These are phyloP conservation scores for Gavia stellata DNA, from an alignment of 2,113 vertebrate species.

Conservation along the genomic window DNA sequence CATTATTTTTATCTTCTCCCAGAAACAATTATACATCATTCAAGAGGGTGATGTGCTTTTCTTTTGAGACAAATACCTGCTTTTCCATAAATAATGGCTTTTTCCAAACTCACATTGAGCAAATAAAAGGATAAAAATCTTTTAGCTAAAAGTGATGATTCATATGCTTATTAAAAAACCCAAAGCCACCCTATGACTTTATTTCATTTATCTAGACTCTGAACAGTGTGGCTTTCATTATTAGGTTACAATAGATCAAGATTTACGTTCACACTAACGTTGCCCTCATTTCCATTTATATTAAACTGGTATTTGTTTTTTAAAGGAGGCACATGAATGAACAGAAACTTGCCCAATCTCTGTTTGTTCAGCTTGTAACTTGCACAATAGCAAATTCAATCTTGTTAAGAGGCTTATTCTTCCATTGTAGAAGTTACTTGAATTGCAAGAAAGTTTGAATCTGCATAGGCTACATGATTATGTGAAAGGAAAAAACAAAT, in stretches of 20 bases:
- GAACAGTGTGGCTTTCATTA: constrained; percentile 72
- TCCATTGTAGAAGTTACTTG: constrained; percentile 61
- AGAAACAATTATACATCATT: neutral
- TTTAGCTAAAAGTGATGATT: constrained; percentile 46
- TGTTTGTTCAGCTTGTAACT: constrained; percentile 81
- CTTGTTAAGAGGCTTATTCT: constrained; percentile 76
- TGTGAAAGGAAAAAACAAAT: constrained; percentile 8
- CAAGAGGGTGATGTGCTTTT: neutral
- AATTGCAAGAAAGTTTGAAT: constrained; percentile 69
- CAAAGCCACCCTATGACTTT: constrained; percentile 41
- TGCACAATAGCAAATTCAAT: constrained; percentile 76
- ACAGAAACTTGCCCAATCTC: constrained; percentile 74
- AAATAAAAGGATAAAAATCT: constrained; percentile 49
- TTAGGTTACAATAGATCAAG: constrained; percentile 79
- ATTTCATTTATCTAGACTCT: constrained; percentile 68
- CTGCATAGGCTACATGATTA: constrained; percentile 29
- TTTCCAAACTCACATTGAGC: neutral
- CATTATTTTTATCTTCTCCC: constrained; percentile 20
- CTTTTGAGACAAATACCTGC: neutral
- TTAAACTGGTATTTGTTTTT: constrained; percentile 82
- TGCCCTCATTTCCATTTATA: constrained; percentile 84
- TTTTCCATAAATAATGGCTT: constrained; percentile 1
- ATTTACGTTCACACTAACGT: constrained; percentile 74
- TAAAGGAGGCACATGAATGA: constrained; percentile 72
- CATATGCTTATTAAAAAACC: constrained; percentile 13